phyloP scores from a whole-genome alignment of 2,797 vertebrate species.

The Eulemur albifrons region DNA sequence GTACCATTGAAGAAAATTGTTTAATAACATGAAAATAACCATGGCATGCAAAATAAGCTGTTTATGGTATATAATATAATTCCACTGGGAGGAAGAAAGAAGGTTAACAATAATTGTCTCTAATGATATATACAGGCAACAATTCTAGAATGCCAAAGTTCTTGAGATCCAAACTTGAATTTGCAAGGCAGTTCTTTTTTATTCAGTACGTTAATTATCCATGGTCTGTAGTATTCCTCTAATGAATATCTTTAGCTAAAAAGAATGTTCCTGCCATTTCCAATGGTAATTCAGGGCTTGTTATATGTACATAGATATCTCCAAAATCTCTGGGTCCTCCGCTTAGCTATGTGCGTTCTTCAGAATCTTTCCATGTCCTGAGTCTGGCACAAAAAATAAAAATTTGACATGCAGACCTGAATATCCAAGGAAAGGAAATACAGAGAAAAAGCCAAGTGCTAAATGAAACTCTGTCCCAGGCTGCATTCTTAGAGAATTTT shows the following conservation, averaged over 20 bases:
- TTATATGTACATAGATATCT: neutral
- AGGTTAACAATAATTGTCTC: neutral
- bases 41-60: neutral
- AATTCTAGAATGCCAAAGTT: neutral
- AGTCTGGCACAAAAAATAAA: neutral
- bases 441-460: conserved; percentile 18
- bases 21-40: neutral
- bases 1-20: neutral
- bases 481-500: conserved; percentile 21
- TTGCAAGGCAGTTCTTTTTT: neutral
- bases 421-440: conserved; percentile 31
- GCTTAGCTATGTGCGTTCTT: neutral
- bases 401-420: neutral
- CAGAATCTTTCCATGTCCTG: neutral
- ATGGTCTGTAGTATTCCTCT: neutral
- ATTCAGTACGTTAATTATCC: neutral
- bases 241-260: neutral
- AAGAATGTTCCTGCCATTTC: neutral
- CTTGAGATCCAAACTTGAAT: neutral
- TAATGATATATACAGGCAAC: neutral
- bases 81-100: neutral
- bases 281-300: neutral
- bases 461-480: conserved; percentile 12
- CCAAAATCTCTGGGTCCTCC: neutral
- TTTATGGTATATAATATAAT: neutral